Base-by-base conservation (phyloP, 2,113 vertebrate genomes). In the Ceyx cyanopectus region DNA sequence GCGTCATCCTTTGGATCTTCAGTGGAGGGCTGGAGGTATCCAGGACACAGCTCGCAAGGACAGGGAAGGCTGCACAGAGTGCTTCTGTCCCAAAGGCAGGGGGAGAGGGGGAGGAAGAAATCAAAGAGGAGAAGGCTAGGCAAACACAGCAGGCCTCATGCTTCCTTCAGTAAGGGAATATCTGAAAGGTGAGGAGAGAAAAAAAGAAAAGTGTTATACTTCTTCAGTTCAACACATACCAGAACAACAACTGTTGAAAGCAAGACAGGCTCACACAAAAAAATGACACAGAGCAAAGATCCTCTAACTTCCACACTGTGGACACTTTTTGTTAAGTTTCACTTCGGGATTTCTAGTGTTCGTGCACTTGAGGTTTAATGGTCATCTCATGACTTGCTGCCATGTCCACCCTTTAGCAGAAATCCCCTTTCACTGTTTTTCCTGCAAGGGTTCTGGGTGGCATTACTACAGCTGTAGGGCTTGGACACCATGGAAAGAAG, bases 81-180 rank as follows among this genome's bases (percentile, higher is more conserved):
- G 95, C 96, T 97, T 91, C 94, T 87, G 95, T 97, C 93, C 94
- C 50, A 43, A 95, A 95, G 93, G 81, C 77, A 78, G 66, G 91
- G 75, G 34, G 26, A 93, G 8, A 54, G 61, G 22, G 91, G 29
- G 21, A 86, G 48, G 63, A 87, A 51, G 85, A 77, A 85, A 85
- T 76, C 90, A 93, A 94, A 92, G 91, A 94, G 83, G 66, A 94
- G 88, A 95, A 94, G 94, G 95, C 92, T n/a, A 80, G 81, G 77
- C 69, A 69, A 93, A 67, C 29, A 92, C 73, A 90, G 97, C 95
- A 96, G 96, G 92, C 87, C 97, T 99, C 98, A 99, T 95, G 99
- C 99, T 98, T 99, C 99, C 98, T 99, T 99, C 97, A 99, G 65
- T 96, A 99, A 98, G 37, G 99, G 99, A 96, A 99, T 99, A 98